Evolutionary conservation across 30 jellyfish, hydroid and myxozoan genomes (phyloP), one percentile per base, ranked within the genome.

Genomic region (Aurelia sp.): DNA sequence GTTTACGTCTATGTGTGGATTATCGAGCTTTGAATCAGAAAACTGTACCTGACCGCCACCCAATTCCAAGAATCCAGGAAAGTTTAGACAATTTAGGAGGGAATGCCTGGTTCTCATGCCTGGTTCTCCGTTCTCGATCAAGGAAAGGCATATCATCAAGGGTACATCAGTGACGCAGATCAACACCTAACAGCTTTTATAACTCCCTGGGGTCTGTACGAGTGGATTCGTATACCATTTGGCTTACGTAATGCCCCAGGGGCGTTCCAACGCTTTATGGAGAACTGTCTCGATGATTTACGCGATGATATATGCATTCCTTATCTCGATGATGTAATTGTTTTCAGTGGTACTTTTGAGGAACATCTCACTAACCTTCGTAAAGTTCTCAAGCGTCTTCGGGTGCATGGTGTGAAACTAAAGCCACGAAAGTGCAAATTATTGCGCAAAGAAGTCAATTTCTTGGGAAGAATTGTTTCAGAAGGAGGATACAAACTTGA

Each of bases 141-240:
- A 13, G 55, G 55, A 1, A 44, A 44, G 16, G 55, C 55, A 44
- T 44, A 44, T 13, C 55, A 44, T 9, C 55, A 44, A 44, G 55
- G 55, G 13, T 44, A 7, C 8, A 10, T 85, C 9, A 92, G 76
- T 27, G 74, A 58, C 0, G 95, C 75, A 27, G 10, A 13, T 51
- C 81, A 68, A 51, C 74, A 79, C 53, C 22, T 64, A 10, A 78
- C 92, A 11, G 96, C 88, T 4, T 78, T 87, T 37, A 59, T 59
- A 6, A 64, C 96, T 6, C 96, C 96, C 18, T 87, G 86, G 92
- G 96, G 88, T 16, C 70, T 87, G 22, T 87, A 78, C 37, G 89
- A 87, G 41, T 87, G 92, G 87, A 81, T 67, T 4, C 30, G 96
- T 37, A 67, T 86, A 17, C 96, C 92, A 16, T 65, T 78, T 41